Conservation (phyloP, 2,888 invertebrate species). For the Mimas tiliae region DNA sequence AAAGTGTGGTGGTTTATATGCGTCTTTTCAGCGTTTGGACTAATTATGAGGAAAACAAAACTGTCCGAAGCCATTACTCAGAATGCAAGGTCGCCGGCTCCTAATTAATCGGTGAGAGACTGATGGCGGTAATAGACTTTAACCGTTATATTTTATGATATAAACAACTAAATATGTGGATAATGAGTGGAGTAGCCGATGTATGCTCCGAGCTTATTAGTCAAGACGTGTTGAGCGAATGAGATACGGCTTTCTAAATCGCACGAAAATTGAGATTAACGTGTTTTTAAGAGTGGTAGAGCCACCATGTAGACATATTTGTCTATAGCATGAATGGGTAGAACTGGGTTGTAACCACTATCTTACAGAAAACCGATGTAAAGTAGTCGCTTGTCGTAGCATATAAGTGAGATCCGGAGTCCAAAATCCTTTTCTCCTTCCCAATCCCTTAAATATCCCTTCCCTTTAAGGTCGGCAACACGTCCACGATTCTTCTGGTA, state of each 20-base stretch:
- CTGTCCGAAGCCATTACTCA: constrained; percentile 54
- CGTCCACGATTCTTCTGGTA: no score
- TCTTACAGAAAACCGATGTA: no score
- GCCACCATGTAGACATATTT: no score
- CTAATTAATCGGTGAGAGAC: constrained; percentile 66
- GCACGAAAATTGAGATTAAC: neutral
- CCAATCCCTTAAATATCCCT: no score
- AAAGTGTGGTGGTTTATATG: neutral
- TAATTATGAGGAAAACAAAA: constrained; percentile 68
- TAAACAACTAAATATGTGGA: constrained; percentile 33
- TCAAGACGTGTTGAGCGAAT: neutral
- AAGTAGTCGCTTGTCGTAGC: no score
- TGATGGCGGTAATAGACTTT: constrained; percentile 50
- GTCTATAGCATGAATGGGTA: no score
- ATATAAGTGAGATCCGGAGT: no score
- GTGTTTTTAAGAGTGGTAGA: no score
- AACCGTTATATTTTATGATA: constrained; percentile 46
- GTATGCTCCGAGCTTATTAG: neutral
- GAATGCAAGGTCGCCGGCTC: constrained; percentile 57
- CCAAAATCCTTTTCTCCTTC: no score
- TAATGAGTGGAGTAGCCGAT: neutral
- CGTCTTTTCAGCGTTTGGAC: constrained; percentile 41
- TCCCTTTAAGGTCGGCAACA: no score
- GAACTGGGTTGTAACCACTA: no score
- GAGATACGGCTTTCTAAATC: neutral